Evolutionary conservation across 2,888 invertebrate species (phyloP), one percentile per base, ranked within the genome.

Genomic region (Ptychoptera albimana): DNA sequence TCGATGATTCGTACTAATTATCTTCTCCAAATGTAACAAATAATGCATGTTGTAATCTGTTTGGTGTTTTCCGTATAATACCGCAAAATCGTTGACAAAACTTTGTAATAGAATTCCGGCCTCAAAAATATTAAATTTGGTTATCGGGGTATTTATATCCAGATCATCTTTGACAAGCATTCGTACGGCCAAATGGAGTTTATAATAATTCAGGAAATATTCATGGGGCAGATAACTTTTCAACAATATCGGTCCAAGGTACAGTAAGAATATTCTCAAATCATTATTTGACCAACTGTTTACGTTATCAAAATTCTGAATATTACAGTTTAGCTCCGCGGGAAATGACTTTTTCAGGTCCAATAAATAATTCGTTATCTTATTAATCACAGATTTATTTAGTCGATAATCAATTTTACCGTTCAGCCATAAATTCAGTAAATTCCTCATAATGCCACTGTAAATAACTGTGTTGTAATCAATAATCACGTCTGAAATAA

Each of bases 11-110:
- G n/a, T 23, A 23, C 23, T 23, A 5, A 45, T 45, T 9, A 44
- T 40, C 14, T 47, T 43, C 23, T 48, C 50, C 11, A 50, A 41
- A 43, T 50, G 50, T 9, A 50, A 23, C 5, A 50, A 36, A 44
- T 48, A 48, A 34, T 50, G 50, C 3, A 50, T 37, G 37, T 50
- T 47, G 36, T 48, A 50, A 29, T 50, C 48, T 15, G 48, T 44
- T 34, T 39, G 30, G 36, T 47, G 44, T n/a, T 23, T 16, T 8
- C 50, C 50, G 34, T 50, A 50, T 10, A 48, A 35, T 30, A 32
- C 35, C 4, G 46, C 42, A 41, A 50, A 50, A n/a, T 50, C 48
- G 2, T 36, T 42, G 4, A 48, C 39, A 14, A 50, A 50, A 9
- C 39, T 44, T 30, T 48, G 43, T 10, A 48, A 13, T 9, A 49